Conservation (phyloP, 2,888 invertebrate species). For the Heliconius hortense region DNA sequence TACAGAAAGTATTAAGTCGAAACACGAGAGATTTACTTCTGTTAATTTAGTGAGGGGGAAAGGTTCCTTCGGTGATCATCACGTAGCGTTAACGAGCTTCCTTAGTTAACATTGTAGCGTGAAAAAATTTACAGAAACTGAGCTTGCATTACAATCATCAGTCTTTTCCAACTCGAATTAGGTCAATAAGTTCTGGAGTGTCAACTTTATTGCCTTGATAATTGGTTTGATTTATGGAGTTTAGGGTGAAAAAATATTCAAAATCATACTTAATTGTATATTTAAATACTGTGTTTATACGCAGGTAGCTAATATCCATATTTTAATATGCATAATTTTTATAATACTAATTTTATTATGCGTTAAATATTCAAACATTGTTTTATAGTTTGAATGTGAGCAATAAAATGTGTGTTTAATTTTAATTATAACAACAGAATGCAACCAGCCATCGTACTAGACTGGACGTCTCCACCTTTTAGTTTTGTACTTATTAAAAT, state of each 20-base stretch:
- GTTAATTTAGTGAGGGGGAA: constrained; percentile 66
- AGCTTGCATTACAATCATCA: constrained; percentile 40
- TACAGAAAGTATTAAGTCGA: constrained; percentile 38
- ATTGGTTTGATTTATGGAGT: constrained; percentile 20
- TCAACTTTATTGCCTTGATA: constrained; percentile 26
- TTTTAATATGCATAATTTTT: constrained; percentile 9
- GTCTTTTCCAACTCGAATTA: constrained; percentile 28
- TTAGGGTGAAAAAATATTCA: constrained; percentile 15
- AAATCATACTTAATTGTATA: constrained; percentile 10
- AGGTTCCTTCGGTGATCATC: constrained; percentile 72
- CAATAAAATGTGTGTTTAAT: background rate
- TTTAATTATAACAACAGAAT: background rate
- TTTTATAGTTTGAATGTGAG: constrained; percentile 3
- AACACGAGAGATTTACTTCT: constrained; percentile 58
- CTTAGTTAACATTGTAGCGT: constrained; percentile 76
- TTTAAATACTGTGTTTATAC: background rate
- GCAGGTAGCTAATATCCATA: background rate
- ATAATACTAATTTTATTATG: constrained; percentile 1
- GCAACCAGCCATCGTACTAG: constrained; percentile 4
- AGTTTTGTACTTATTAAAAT: background rate
- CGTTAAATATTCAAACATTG: constrained; percentile 13
- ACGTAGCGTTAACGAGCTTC: constrained; percentile 78
- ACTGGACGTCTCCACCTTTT: constrained; percentile 6
- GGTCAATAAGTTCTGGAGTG: constrained; percentile 32
- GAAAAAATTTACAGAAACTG: constrained; percentile 61